Evolutionary conservation across 2,113 vertebrate genomes (phyloP).

Genomic region (Machaerirhynchus nigripectus): DNA sequence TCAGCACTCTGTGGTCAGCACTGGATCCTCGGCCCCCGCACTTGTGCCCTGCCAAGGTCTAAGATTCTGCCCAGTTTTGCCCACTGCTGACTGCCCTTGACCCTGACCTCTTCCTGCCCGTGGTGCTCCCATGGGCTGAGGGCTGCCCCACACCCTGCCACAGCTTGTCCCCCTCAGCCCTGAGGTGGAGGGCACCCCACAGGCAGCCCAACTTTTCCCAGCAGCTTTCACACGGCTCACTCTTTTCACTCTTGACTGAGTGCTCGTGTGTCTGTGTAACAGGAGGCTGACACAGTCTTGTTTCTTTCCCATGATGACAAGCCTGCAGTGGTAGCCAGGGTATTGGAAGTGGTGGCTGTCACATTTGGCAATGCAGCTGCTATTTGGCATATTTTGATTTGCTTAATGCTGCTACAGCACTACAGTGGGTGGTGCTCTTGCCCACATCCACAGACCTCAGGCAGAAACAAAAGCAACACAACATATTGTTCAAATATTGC

Average conservation of each 20-base stretch:
- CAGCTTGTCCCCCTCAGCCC: neutral
- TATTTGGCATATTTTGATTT: neutral
- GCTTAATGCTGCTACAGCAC: neutral
- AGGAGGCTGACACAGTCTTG: neutral
- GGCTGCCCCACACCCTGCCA: neutral
- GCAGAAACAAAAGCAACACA: neutral
- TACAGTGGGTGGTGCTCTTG: neutral
- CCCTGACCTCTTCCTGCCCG: rapidly evolving
- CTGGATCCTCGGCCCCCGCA: neutral
- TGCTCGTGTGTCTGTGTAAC: neutral
- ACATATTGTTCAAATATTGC: neutral
- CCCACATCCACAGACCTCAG: neutral
- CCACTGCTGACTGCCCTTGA: rapidly evolving
- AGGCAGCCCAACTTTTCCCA: neutral
- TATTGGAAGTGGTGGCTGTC: neutral
- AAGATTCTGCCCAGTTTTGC: neutral
- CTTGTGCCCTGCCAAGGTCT: too few species aligned
- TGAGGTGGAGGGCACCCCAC: rapidly evolving
- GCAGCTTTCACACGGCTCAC: neutral
- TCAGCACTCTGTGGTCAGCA: neutral
- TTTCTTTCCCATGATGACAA: neutral
- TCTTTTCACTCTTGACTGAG: too few species aligned
- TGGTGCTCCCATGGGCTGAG: neutral
- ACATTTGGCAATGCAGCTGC: neutral
- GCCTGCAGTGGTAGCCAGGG: neutral